Evolutionary conservation across 2,113 vertebrate species (phyloP).

Genomic region (Coptodon rendalli): DNA sequence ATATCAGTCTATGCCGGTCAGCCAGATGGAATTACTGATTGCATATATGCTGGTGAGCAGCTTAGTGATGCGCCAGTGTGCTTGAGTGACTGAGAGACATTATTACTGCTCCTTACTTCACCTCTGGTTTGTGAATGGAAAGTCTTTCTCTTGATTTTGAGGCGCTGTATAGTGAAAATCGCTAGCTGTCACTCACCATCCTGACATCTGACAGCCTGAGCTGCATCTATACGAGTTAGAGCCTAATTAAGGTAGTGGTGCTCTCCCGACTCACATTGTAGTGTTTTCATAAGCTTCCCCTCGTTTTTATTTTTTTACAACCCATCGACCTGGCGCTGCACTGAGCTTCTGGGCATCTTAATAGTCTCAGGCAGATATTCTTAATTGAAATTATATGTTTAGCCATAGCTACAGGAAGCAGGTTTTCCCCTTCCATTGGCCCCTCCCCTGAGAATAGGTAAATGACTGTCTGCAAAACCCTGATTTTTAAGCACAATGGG

Average conservation of each 20-base stretch:
- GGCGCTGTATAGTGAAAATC: background rate
- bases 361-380: conserved; percentile 15
- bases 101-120: background rate
- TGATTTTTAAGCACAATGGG: background rate
- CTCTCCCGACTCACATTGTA: background rate
- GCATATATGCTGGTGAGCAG: background rate
- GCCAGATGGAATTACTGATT: background rate
- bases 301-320: background rate
- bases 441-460: background rate
- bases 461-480: background rate
- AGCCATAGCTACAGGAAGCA: conserved; percentile 1
- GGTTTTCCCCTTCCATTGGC: background rate
- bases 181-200: conserved; percentile 3
- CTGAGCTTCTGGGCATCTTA: conserved; percentile 6
- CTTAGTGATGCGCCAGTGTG: background rate
- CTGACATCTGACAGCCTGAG: conserved; percentile 11
- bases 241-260: conserved; percentile 29
- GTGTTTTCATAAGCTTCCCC: background rate
- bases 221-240: background rate
- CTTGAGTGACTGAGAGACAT: background rate
- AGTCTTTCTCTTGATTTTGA: background rate
- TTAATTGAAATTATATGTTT: conserved; percentile 48
- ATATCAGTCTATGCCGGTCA: background rate
- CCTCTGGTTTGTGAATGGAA: background rate
- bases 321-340: background rate